Conservation (phyloP, 2,888 invertebrate genomes). For the Stenurella melanura region DNA sequence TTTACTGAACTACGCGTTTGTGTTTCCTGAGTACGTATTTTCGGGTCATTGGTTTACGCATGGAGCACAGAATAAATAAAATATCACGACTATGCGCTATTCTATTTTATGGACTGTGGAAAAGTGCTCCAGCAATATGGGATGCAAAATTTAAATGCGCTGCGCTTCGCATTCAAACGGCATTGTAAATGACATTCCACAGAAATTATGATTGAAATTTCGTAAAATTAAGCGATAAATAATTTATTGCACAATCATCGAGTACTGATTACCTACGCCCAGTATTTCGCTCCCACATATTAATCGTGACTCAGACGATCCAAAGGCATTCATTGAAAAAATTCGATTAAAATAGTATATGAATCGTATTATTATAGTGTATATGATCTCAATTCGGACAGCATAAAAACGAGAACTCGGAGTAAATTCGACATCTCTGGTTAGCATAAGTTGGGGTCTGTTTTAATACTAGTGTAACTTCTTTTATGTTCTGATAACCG, state of each 20-base stretch:
- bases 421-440: no score
- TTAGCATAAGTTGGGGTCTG: no score
- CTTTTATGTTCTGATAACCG: no score
- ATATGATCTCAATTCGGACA: no score
- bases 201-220: constrained; percentile 34
- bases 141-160: constrained; percentile 67
- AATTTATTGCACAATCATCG: constrained; percentile 2
- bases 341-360: no score
- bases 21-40: constrained; percentile 67
- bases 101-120: constrained; percentile 69
- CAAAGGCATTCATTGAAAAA: no score
- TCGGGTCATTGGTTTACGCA: constrained; percentile 70
- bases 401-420: no score
- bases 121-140: constrained; percentile 68
- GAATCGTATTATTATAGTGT: no score
- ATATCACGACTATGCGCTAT: constrained; percentile 68
- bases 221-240: not conserved
- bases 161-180: constrained; percentile 59
- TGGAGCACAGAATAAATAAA: constrained; percentile 70
- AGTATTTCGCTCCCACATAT: not conserved
- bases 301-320: no score
- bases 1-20: constrained; percentile 63
- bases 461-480: no score
- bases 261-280: not conserved
- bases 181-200: constrained; percentile 63